Evolutionary conservation across 2,888 invertebrate species (phyloP), one percentile per base, ranked within the genome.

Genomic region (Bedellia somnulentella): DNA sequence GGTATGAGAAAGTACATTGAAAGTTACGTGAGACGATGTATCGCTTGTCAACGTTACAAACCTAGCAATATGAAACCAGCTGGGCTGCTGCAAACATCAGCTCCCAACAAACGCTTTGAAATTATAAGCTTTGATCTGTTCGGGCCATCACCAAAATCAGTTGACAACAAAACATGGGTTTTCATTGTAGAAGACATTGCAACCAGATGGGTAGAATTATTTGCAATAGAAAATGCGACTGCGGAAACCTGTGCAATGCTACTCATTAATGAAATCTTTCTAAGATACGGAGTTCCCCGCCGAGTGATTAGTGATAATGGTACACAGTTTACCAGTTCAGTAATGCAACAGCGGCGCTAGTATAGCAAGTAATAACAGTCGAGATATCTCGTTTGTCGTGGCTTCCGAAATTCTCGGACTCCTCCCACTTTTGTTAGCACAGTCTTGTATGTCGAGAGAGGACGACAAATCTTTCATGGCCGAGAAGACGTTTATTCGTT

Each of bases 331-430:
- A 39, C 57, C 0, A 44, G 45, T 2, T 42, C 37, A 0, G 36
- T 55, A 1, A 53, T 57, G 49, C 57, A 57, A 27, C 37, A 55
- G 26, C n/a, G n/a, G n/a, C n/a, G n/a, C n/a, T n/a, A n/a, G n/a
- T n/a, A n/a, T n/a, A n/a, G n/a, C n/a, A n/a, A n/a, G n/a, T n/a
- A n/a, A n/a, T n/a, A n/a, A n/a, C n/a, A n/a, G n/a, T n/a, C n/a
- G n/a, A n/a, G n/a, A n/a, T n/a, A n/a, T n/a, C n/a, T n/a, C n/a
- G n/a, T n/a, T n/a, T n/a, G n/a, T n/a, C n/a, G n/a, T n/a, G n/a
- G n/a, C n/a, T n/a, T n/a, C n/a, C n/a, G n/a, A n/a, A n/a, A n/a
- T n/a, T n/a, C n/a, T n/a, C n/a, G n/a, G n/a, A n/a, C n/a, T n/a
- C n/a, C n/a, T n/a, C n/a, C n/a, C n/a, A n/a, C n/a, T n/a, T n/a